These are phyloP conservation scores for Cirrhinus molitorella DNA, from an alignment of 2,797 vertebrate genomes.

Conservation along the genomic window DNA sequence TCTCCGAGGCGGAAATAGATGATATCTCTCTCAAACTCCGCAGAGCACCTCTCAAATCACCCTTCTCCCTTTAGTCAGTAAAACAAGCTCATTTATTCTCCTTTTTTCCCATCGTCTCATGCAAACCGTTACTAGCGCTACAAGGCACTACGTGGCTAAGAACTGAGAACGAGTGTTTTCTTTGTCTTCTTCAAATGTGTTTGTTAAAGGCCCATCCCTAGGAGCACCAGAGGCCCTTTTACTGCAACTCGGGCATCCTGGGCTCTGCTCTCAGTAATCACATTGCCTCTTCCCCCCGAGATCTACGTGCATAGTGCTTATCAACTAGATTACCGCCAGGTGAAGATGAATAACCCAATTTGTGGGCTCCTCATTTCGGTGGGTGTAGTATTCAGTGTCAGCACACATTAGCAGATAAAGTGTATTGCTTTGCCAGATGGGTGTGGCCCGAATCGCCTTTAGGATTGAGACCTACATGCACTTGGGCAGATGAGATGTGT, in stretches of 20 bases:
- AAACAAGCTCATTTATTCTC: constrained; percentile 79
- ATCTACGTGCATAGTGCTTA: constrained; percentile 88
- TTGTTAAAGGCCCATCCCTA: constrained; percentile 47
- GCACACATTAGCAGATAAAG: constrained; percentile 74
- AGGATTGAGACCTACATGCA: constrained; percentile 49
- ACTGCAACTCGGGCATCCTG: constrained; percentile 54
- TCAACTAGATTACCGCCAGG: constrained; percentile 86
- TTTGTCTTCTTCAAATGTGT: constrained; percentile 50
- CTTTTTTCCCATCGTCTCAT: constrained; percentile 76
- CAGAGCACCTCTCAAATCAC: constrained; percentile 38
- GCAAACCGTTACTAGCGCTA: constrained; percentile 72
- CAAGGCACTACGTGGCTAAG: constrained; percentile 48
- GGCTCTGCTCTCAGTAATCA: constrained; percentile 76
- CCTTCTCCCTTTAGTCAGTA: constrained; percentile 48
- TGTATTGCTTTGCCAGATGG: constrained; percentile 73
- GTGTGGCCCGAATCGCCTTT: constrained; percentile 66
- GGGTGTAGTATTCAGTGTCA: constrained; percentile 84
- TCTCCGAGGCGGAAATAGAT: constrained; percentile 57
- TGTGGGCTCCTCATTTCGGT: constrained; percentile 81
- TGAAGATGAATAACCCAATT: constrained; percentile 85
- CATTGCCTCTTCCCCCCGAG: constrained; percentile 81
- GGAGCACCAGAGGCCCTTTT: constrained; percentile 45
- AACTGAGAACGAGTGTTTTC: constrained; percentile 26
- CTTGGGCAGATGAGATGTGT: constrained; percentile 44
- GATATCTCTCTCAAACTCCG: constrained; percentile 60